Conservation (phyloP, 2,113 vertebrate genomes). For the Sciurus niger region DNA sequence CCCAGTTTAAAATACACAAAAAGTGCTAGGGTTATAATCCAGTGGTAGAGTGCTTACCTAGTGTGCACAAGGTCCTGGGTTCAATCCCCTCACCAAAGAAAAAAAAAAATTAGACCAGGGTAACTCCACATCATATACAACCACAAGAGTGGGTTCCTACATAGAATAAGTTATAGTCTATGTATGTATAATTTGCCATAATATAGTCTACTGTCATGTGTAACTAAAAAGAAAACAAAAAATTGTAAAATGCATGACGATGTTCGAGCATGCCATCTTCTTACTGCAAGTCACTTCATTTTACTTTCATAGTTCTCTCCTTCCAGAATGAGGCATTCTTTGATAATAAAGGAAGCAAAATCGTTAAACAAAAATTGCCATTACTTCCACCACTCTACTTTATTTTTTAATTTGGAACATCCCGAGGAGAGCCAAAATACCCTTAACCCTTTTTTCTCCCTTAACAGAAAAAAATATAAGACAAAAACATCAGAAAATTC, state of each 20-base stretch:
- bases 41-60: not conserved
- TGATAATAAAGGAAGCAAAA: not conserved
- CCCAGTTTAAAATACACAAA: not conserved
- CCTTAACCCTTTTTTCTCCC: not conserved
- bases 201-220: too few species aligned
- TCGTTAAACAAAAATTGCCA: constrained; percentile 4
- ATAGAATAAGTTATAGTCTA: too few species aligned
- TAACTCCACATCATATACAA: too few species aligned
- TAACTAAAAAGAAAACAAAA: too few species aligned
- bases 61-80: not conserved
- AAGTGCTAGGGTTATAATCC: not conserved
- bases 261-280: not conserved
- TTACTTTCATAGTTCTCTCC: not conserved
- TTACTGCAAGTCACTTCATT: not conserved
- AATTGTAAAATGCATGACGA: not conserved
- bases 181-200: too few species aligned
- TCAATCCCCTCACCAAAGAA: not conserved
- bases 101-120: not conserved
- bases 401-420: not conserved
- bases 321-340: not conserved
- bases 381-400: not conserved
- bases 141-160: too few species aligned
- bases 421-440: not conserved
- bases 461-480: not conserved
- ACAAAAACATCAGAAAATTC: not conserved